phyloP scores from a whole-genome alignment of 2,888 invertebrate genomes.

The Zaprionus obscuricornis region DNA sequence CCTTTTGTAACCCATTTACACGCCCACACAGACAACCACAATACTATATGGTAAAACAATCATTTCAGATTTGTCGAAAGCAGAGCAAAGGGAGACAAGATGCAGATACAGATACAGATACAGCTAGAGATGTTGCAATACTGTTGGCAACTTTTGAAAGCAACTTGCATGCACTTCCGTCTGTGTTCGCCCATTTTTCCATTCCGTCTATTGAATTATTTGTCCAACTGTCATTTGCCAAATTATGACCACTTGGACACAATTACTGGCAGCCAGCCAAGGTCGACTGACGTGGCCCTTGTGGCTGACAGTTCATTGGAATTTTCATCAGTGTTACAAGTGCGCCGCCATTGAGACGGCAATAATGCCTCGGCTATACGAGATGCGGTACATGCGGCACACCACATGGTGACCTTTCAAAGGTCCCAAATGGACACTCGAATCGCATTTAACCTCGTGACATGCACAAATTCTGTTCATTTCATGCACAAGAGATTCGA shows the following conservation, averaged over 20 bases:
- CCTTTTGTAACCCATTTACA: conserved; percentile 21
- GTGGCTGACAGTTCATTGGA: conserved; percentile 70
- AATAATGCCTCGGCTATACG: conserved; percentile 32
- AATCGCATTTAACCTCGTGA: too few species aligned
- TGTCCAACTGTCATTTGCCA: conserved; percentile 22
- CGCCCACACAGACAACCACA: conserved; percentile 4
- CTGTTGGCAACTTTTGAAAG: too few species aligned
- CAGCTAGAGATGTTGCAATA: too few species aligned
- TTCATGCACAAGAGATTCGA: too few species aligned
- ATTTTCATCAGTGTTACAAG: conserved; percentile 75
- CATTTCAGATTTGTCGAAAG: too few species aligned
- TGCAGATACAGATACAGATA: neutral
- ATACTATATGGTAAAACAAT: too few species aligned
- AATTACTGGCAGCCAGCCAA: conserved; percentile 68
- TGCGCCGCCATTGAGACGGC: conserved; percentile 72
- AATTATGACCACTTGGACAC: conserved; percentile 71
- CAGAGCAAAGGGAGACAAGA: neutral
- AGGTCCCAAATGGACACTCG: too few species aligned
- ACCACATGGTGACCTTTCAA: conserved; percentile 58
- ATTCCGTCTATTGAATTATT: neutral
- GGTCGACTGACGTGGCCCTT: conserved; percentile 52
- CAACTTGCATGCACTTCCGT: neutral
- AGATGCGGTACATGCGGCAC: neutral
- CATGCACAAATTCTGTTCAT: too few species aligned
- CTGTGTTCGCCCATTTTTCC: conserved; percentile 5